Evolutionary conservation across 2,113 vertebrate species (phyloP).

Genomic region (Cephalopholis sonnerati): DNA sequence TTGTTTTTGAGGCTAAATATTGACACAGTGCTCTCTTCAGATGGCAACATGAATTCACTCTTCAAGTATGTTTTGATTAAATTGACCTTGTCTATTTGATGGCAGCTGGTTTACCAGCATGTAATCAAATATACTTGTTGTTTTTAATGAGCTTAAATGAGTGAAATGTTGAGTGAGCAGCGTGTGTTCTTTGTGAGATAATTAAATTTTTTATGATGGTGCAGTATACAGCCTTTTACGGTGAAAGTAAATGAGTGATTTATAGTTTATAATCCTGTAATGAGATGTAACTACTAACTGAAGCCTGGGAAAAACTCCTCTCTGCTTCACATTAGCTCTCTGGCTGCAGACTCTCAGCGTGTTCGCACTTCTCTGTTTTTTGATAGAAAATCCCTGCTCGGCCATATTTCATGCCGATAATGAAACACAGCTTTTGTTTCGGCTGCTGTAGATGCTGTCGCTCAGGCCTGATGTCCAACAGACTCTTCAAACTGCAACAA

Average conservation of each 20-base stretch:
- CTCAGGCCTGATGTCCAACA: background rate
- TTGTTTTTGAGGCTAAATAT: too few species aligned
- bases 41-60: too few species aligned
- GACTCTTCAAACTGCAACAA: background rate
- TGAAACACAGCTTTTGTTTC: constrained; percentile 1
- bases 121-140: too few species aligned
- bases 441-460: constrained; percentile 12
- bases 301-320: background rate
- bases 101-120: background rate
- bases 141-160: background rate
- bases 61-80: background rate
- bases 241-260: background rate
- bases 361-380: background rate
- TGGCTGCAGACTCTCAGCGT: constrained; percentile 11
- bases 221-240: background rate
- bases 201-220: background rate
- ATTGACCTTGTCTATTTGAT: background rate
- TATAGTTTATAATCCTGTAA: background rate
- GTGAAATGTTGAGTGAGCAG: background rate
- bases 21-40: too few species aligned
- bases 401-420: background rate
- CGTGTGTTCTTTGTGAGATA: background rate
- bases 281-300: background rate
- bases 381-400: constrained; percentile 9
- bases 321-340: constrained; percentile 22